Evolutionary conservation across 2,797 vertebrate species (phyloP), one percentile per base, ranked within the genome.

Genomic region (Botia almorhae): DNA sequence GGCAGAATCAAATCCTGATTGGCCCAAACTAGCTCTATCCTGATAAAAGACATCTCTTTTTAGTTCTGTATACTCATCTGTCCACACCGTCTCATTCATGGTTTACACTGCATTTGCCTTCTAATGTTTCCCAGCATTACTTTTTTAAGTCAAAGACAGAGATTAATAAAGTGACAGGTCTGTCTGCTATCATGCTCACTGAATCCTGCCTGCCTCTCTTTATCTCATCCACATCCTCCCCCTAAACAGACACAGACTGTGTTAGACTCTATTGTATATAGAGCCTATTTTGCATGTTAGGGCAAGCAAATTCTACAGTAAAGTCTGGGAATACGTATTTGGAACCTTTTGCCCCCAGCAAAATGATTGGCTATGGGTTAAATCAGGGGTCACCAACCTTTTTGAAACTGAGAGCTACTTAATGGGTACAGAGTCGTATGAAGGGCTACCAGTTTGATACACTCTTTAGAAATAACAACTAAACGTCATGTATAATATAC

Each of bases 41-140:
- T 90, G 92, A 91, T 92, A 92, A 93, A 94, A 93, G 85, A 91
- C 84, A 90, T 91, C 89, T 90, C 89, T 85, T 88, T 93, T 92
- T 91, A 91, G 87, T 89, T 91, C 85, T 88, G 90, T 89, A 89
- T 90, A 89, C 89, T 90, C 91, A 91, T 91, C 88, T 91, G 86
- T 89, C 83, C 80, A 87, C 90, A 89, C 84, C 87, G 89, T 90
- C 88, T 89, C 88, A 90, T 94, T 94, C 91, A 93, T 87, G 89
- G 91, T 93, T 93, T 92, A 93, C 91, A 91, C 90, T 72, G 85
- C 84, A 91, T 93, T 94, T 92, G 85, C 88, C 85, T 86, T 89
- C 88, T 93, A 93, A 94, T 91, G 89, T 90, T 84, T 93, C 93
- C 90, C 91, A 93, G 92, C 90, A 93, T 92, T 90, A n/a, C n/a